Evolutionary conservation across 2,113 vertebrate genomes (phyloP).

Genomic region (Rhea pennata): DNA sequence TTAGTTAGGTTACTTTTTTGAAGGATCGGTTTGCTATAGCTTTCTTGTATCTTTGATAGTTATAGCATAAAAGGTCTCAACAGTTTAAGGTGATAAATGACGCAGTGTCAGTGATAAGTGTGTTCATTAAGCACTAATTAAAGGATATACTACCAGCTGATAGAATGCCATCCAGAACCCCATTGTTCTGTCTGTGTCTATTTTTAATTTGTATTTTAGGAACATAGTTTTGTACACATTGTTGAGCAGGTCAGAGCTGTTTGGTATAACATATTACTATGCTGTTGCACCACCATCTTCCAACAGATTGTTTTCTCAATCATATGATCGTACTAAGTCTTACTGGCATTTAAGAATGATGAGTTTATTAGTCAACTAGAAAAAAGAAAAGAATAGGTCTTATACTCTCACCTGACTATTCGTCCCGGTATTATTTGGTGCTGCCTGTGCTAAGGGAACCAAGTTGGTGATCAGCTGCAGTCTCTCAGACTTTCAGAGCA

Average conservation of each 20-base stretch:
- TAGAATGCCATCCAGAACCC: constrained; percentile 54
- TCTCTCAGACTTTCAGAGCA: not conserved
- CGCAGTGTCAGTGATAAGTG: constrained; percentile 54
- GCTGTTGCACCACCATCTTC: not conserved
- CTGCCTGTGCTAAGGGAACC: not conserved
- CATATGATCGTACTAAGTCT: not conserved
- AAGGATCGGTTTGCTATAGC: constrained; percentile 65
- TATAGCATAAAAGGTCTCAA: constrained; percentile 63
- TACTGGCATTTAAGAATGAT: not conserved
- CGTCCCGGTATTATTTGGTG: not conserved
- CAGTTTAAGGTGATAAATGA: constrained; percentile 68
- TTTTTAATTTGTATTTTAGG: constrained; percentile 29
- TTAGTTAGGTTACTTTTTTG: constrained; percentile 65
- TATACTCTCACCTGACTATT: not conserved
- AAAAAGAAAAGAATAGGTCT: not conserved
- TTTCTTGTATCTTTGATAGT: constrained; percentile 66
- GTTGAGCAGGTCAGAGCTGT: not conserved
- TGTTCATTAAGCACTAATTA: constrained; percentile 74
- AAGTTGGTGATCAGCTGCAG: not conserved
- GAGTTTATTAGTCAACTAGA: not conserved
- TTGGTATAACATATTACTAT: not conserved
- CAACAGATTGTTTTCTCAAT: not conserved
- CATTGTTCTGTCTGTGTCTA: constrained; percentile 44
- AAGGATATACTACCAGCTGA: constrained; percentile 63
- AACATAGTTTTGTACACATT: not conserved